Evolutionary conservation across 2,888 invertebrate species (phyloP).

Genomic region (Balanococcus diminutus): DNA sequence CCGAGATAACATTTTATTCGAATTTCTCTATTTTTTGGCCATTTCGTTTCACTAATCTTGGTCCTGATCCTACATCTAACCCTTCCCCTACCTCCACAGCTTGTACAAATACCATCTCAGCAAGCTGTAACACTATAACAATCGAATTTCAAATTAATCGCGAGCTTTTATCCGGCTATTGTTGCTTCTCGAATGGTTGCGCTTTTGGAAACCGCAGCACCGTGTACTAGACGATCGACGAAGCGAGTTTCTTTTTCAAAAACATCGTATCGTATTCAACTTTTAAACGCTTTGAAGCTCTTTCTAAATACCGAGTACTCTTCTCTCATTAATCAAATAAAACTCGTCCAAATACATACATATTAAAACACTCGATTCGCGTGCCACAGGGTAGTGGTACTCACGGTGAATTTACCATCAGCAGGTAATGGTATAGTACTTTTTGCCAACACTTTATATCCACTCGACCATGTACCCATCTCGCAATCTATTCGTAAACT

Average conservation of each 20-base stretch:
- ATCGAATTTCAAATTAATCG: slow-evolving; percentile 37
- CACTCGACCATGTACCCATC: background rate
- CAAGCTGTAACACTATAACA: background rate
- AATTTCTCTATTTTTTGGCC: background rate
- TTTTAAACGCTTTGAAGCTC: background rate
- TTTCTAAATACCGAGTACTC: background rate
- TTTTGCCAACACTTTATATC: background rate
- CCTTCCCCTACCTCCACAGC: background rate
- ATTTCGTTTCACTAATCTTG: slow-evolving; percentile 14
- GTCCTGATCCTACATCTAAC: background rate
- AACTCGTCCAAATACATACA: no score
- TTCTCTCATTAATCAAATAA: slow-evolving; percentile 23
- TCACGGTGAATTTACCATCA: background rate
- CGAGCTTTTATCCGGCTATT: background rate
- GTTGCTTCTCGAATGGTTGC: background rate
- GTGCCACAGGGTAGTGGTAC: background rate
- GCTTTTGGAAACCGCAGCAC: background rate
- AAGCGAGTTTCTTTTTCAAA: background rate
- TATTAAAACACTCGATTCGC: slow-evolving; percentile 16
- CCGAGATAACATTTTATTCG: slow-evolving; percentile 1
- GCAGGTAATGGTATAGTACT: background rate
- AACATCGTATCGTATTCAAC: background rate
- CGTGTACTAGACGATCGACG: background rate
- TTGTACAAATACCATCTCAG: background rate
- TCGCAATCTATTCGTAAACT: background rate